Conservation (phyloP, 2,888 invertebrate species). For the Drosophila vallismaia region DNA sequence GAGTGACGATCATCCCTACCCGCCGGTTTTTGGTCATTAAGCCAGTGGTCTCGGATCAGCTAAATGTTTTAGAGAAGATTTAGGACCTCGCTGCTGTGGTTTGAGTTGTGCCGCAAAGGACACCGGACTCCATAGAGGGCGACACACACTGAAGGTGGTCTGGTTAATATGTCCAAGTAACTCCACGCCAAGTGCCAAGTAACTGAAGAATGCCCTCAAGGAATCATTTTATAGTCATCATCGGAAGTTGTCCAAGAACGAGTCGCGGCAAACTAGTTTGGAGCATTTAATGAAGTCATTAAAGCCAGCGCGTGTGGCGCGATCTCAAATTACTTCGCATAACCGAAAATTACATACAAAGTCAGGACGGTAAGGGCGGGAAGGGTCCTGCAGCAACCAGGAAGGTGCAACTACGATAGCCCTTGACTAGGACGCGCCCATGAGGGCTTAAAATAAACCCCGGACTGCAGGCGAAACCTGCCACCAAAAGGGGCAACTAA, state of each 20-base stretch:
- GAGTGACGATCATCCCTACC: slow-evolving; percentile 59
- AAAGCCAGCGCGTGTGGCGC: slow-evolving; percentile 83
- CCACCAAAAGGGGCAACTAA: slow-evolving; percentile 51
- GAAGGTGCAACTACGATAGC: slow-evolving; percentile 8
- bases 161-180: slow-evolving; percentile 9
- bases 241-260: slow-evolving; percentile 62
- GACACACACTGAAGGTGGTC: slow-evolving; percentile 37
- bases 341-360: slow-evolving; percentile 80
- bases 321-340: slow-evolving; percentile 81
- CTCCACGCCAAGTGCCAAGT: slow-evolving; percentile 52
- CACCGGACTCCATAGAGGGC: slow-evolving; percentile 9
- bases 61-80: slow-evolving; percentile 52
- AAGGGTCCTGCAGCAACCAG: slow-evolving; percentile 1
- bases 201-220: slow-evolving; percentile 64
- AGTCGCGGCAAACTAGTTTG: slow-evolving; percentile 59
- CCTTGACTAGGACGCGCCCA: slow-evolving; percentile 42
- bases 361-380: slow-evolving; percentile 18
- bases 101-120: slow-evolving; percentile 38
- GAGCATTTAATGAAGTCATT: slow-evolving; percentile 82
- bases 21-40: slow-evolving; percentile 62
- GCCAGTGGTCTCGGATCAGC: slow-evolving; percentile 35
- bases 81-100: slow-evolving; percentile 30
- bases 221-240: slow-evolving; percentile 75
- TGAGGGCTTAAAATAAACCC: slow-evolving; percentile 47
- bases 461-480: slow-evolving; percentile 4